These are phyloP conservation scores for Habrosyne pyritoides DNA, from an alignment of 2,888 invertebrate genomes.

Conservation along the genomic window DNA sequence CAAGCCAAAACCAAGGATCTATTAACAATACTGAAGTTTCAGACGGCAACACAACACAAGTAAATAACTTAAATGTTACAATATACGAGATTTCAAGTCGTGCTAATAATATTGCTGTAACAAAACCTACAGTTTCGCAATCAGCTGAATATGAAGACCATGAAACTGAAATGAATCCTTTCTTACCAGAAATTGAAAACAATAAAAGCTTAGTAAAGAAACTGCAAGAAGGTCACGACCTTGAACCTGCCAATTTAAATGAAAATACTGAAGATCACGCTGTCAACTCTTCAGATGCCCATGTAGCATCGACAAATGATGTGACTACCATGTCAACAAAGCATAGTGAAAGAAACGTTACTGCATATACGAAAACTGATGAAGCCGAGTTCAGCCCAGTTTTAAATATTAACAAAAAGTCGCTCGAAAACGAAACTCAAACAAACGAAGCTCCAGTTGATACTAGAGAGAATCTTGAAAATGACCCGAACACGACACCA, in stretches of 20 bases:
- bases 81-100: conserved; percentile 74
- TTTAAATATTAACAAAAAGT: conserved; percentile 37
- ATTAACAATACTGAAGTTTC: conserved; percentile 10
- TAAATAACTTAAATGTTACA: conserved; percentile 69
- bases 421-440: conserved; percentile 31
- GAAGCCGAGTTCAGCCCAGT: conserved; percentile 35
- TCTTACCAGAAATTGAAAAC: conserved; percentile 86
- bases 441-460: conserved; percentile 20
- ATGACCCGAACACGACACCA: conserved; percentile 19
- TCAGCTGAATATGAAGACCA: conserved; percentile 69
- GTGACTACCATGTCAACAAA: conserved; percentile 18
- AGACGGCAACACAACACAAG: conserved; percentile 43
- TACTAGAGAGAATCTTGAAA: conserved; percentile 13
- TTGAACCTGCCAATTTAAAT: conserved; percentile 68
- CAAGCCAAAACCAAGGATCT: conserved; percentile 11
- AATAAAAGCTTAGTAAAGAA: conserved; percentile 84
- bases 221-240: conserved; percentile 82
- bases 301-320: conserved; percentile 18
- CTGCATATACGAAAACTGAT: conserved; percentile 28
- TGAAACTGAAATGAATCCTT: conserved; percentile 86
- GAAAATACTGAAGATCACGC: conserved; percentile 65
- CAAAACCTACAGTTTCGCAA: conserved; percentile 51
- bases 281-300: conserved; percentile 31
- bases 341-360: conserved; percentile 23
- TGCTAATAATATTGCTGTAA: conserved; percentile 43